Evolutionary conservation across 2,113 vertebrate species (phyloP), one percentile per base, ranked within the genome.

Genomic region (Sapajus apella): DNA sequence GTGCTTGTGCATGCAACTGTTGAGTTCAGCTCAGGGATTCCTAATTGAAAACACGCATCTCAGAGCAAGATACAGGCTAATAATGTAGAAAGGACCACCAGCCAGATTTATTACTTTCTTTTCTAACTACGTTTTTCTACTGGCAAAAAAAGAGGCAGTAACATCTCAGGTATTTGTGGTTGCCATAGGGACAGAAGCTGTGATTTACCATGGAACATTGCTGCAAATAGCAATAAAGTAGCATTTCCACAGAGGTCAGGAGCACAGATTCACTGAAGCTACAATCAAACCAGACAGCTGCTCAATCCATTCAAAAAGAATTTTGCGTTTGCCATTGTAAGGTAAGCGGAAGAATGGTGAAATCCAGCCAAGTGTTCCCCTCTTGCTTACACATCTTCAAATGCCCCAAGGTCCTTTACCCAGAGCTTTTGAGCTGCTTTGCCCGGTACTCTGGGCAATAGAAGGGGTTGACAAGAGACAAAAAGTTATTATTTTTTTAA

Each of bases 171-270:
- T 87, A 21, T 87, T 73, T 43, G 66, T 90, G 72, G 97, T 98
- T 98, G 92, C 95, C 90, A 98, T 96, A 92, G 97, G 87, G 95
- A 98, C 52, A 72, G 95, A 83, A 90, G 80, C 95, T 96, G 80
- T 95, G 90, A 96, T 96, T 95, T 97, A 91, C 87, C 16, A 18
- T 47, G 72, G 70, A 96, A 95, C 76, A 77, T 55, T 93, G 75
- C 76, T 95, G n/a, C 58, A 97, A 98, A 97, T 82, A 95, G 89
- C 88, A 97, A 97, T 95, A 96, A 96, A 97, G 85, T 66, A 95
- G 95, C 94, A 95, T 93, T 95, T 98, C 91, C 85, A 66, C 40
- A 87, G 87, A 97, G 93, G 95, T 97, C 97, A 92, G 87, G 95
- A 91, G 80, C 70, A 72, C 94, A 91, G 70, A 95, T 64, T 93